Evolutionary conservation across 2,113 vertebrate species (phyloP), one percentile per base, ranked within the genome.

Genomic region (Malurus elegans): DNA sequence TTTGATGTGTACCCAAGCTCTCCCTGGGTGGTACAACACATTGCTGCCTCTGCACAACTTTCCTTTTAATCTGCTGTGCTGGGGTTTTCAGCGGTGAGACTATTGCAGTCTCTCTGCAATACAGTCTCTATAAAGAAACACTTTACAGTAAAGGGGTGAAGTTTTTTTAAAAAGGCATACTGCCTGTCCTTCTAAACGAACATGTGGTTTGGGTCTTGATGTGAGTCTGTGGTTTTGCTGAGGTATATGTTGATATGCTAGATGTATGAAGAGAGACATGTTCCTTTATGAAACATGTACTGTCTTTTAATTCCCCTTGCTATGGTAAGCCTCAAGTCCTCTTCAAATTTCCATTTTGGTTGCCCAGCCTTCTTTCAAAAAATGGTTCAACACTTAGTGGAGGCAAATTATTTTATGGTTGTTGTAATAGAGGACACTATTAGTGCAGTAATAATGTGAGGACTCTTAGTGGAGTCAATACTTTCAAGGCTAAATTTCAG

Each of bases 121-220:
- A 66, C 61, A 75, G 61, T 50, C 34, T 75, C 61, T 86, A 14
- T 76, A 51, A 67, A 71, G 57, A 93, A 79, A 60, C 53, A 78
- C 21, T 86, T 90, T 20, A 45, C 32, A 1, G 56, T 75, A 69
- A 91, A 83, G 42, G 7, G 10, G 11, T 66, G 60, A 78, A 38
- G 38, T 38, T 38, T 38, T 38, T 38, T 38, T 38, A 38, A 38
- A 38, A 38, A 60, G 5, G 38, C 24, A 17, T 74, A 8, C 72
- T 94, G 38, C 25, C 45, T 94, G 81, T 94, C 80, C 57, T 62
- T 95, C 83, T 93, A 76, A 95, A 86, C 66, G 86, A 90, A 79
- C 18, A 36, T 16, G 8, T 54, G 26, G 54, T 34, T 93, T 86
- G 71, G 7, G 78, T 89, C 83, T 80, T 83, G 89, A 75, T 48